These are phyloP conservation scores for Drosophila hawaiiensis DNA, from an alignment of 2,888 invertebrate species.

Conservation along the genomic window DNA sequence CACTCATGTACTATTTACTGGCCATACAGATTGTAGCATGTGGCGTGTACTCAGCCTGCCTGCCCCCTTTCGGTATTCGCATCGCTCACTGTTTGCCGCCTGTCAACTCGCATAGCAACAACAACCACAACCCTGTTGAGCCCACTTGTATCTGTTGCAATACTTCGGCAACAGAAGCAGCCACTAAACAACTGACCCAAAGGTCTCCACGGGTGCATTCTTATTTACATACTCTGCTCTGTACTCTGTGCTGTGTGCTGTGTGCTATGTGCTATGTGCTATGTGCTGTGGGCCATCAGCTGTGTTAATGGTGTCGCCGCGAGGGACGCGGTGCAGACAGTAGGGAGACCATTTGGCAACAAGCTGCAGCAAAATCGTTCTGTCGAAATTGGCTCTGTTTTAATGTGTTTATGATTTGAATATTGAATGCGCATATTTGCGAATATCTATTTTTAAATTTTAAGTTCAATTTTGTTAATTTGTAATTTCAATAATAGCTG, in stretches of 20 bases:
- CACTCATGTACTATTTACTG: conserved; percentile 15
- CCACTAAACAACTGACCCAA: conserved; percentile 63
- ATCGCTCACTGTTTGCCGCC: conserved; percentile 27
- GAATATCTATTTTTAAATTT: background rate
- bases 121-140: conserved; percentile 34
- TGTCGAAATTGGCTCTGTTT: conserved; percentile 17
- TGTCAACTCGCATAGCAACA: conserved; percentile 27
- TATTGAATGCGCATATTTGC: background rate
- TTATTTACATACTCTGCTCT: conserved; percentile 7
- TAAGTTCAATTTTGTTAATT: background rate
- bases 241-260: background rate
- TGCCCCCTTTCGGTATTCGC: conserved; percentile 4
- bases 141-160: conserved; percentile 49
- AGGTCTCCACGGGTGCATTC: conserved; percentile 45
- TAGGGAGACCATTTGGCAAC: conserved; percentile 37
- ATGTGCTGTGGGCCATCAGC: conserved; percentile 42
- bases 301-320: conserved; percentile 49
- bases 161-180: conserved; percentile 32
- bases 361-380: conserved; percentile 34
- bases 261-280: background rate
- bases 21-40: conserved; percentile 54
- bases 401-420: conserved; percentile 1
- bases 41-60: conserved; percentile 24
- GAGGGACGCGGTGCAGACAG: conserved; percentile 8
- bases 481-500: background rate